phyloP scores from a whole-genome alignment of 2,113 vertebrate species.

The Cisticola juncidis region DNA sequence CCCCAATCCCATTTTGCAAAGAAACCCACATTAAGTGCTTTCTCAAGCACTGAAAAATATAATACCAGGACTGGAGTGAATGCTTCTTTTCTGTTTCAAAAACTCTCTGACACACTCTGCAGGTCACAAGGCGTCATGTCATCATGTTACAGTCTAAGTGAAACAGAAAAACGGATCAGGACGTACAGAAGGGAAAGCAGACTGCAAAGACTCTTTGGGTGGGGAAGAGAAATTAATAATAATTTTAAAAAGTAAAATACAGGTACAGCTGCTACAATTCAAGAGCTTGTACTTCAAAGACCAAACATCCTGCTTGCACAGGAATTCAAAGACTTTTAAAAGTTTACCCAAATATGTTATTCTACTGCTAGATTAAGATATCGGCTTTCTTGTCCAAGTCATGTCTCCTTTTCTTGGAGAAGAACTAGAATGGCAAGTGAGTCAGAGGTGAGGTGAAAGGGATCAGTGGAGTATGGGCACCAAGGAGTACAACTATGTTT shows the following conservation, averaged over 20 bases:
- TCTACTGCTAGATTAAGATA: neutral
- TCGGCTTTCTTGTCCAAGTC: neutral
- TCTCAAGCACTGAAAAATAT: neutral
- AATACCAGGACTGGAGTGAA: neutral
- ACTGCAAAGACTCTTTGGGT: neutral
- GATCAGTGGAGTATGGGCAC: neutral
- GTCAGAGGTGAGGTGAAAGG: rapidly evolving
- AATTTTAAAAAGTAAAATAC: neutral
- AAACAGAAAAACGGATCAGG: neutral
- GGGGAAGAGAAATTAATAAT: neutral
- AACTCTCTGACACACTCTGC: slow-evolving; percentile 66
- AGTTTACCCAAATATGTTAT: neutral
- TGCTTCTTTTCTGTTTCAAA: neutral
- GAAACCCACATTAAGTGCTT: neutral
- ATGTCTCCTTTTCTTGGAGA: neutral
- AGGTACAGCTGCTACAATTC: neutral
- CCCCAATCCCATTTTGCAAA: neutral
- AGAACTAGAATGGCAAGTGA: neutral
- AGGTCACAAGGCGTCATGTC: slow-evolving; percentile 43
- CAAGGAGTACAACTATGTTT: neutral
- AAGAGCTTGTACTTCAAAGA: neutral
- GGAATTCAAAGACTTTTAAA: neutral
- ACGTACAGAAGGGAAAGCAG: neutral
- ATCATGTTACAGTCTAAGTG: neutral
- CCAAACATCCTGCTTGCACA: neutral